Conservation (phyloP, 2,888 invertebrate genomes). For the Nymphalis urticae region DNA sequence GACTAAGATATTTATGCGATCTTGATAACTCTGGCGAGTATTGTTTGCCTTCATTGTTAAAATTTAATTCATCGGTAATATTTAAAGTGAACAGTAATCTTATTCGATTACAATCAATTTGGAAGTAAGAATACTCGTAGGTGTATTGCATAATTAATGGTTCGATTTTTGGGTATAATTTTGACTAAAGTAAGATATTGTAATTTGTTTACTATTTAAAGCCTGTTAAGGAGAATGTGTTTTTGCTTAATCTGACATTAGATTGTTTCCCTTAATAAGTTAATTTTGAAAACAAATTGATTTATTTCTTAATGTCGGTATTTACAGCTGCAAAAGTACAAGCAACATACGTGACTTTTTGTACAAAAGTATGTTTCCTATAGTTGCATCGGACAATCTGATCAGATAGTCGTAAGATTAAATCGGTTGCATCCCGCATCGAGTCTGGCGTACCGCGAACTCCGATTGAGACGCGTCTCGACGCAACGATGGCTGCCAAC, state of each 20-base stretch:
- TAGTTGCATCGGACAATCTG: conserved; percentile 1
- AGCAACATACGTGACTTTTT: not conserved
- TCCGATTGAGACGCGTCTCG: conserved; percentile 54
- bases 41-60: conserved; percentile 53
- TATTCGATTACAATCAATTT: conserved; percentile 47
- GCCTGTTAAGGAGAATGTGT: too few species aligned
- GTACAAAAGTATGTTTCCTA: not conserved
- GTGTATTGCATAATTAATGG: too few species aligned
- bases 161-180: too few species aligned
- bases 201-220: too few species aligned
- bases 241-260: too few species aligned
- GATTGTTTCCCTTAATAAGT: too few species aligned
- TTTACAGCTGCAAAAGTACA: too few species aligned
- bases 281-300: too few species aligned
- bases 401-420: conserved; percentile 48
- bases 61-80: conserved; percentile 55
- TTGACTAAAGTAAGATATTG: too few species aligned
- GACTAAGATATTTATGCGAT: conserved; percentile 60
- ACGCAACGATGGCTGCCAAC: conserved; percentile 66
- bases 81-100: conserved; percentile 58
- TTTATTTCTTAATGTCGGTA: too few species aligned
- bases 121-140: too few species aligned
- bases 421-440: not conserved
- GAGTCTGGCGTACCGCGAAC: not conserved
- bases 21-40: conserved; percentile 63